A percentile compares a stretch with the other conserved stretches of the same genome.
These are phyloP conservation scores for Sthenelais limicola DNA, from an alignment of 2,888 invertebrate species.

Conservation along the genomic window DNA sequence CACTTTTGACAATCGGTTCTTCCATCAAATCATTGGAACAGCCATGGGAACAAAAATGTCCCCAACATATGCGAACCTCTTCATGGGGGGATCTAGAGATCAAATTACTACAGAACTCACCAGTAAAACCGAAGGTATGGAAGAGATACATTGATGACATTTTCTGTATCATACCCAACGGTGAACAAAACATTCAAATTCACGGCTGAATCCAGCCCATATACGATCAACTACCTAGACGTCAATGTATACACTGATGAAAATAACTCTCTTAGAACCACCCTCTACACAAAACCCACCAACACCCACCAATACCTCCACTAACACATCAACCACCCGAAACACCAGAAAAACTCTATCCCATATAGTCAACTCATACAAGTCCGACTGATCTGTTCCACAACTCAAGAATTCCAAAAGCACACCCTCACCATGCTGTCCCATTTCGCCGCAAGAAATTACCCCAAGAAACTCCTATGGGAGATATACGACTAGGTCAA, in stretches of 20 bases:
- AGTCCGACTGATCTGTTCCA: not conserved
- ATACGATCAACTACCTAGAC: not conserved
- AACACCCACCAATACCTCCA: slow-evolving; percentile 11
- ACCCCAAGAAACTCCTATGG: slow-evolving; percentile 2
- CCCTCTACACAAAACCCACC: not conserved
- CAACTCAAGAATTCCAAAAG: not conserved
- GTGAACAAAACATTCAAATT: not conserved
- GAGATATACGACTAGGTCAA: not conserved
- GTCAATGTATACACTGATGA: not conserved
- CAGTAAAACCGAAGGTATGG: not conserved
- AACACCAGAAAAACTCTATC: not conserved
- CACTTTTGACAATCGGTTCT: not conserved
- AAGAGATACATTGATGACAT: slow-evolving; percentile 18
- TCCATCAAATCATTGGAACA: not conserved
- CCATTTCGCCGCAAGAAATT: not conserved
- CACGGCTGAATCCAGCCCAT: not conserved
- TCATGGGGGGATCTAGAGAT: slow-evolving; percentile 11
- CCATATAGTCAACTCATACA: slow-evolving; percentile 2
- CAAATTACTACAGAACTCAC: not conserved
- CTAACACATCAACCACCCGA: not conserved
- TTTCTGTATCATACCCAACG: not conserved
- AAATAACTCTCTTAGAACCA: not conserved
- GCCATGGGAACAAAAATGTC: slow-evolving; percentile 24
- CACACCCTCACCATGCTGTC: not conserved
- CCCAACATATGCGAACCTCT: slow-evolving; percentile 2